These are phyloP conservation scores for Sarcophilus harrisii DNA, from an alignment of 2,797 vertebrate species.

Conservation along the genomic window DNA sequence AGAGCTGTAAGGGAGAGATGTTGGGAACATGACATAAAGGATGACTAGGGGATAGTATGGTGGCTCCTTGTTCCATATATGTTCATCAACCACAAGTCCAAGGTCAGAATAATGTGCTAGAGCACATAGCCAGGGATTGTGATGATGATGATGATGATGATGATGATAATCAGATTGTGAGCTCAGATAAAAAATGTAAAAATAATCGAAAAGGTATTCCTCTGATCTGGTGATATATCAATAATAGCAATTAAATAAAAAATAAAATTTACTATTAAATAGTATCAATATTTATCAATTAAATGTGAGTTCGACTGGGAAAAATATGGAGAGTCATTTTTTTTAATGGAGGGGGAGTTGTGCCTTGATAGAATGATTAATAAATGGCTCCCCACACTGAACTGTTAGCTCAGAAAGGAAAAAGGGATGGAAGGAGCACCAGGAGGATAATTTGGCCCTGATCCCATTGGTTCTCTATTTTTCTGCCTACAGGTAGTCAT, in stretches of 20 bases:
- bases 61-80: too few relatives aligned
- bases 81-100: too few relatives aligned
- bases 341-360: not conserved
- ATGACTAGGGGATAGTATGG: too few relatives aligned
- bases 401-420: not conserved
- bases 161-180: slow-evolving; percentile 30
- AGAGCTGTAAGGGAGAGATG: too few relatives aligned
- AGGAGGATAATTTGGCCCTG: not conserved
- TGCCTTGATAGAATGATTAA: not conserved
- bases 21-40: too few relatives aligned
- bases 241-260: too few relatives aligned
- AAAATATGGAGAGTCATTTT: not conserved
- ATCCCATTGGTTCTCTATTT: not conserved
- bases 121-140: too few relatives aligned
- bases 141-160: too few relatives aligned
- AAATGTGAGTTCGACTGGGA: slow-evolving; percentile 43
- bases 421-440: not conserved
- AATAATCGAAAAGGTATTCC: slow-evolving; percentile 48
- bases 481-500: not conserved
- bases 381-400: not conserved
- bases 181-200: slow-evolving; percentile 62
- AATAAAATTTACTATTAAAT: too few relatives aligned
- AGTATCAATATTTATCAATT: slow-evolving; percentile 21
- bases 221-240: not conserved
- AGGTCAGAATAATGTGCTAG: too few relatives aligned